Percentiles rank a stretch among this genome's conserved stretches.
Conservation (phyloP, 2,888 invertebrate species). For the Nomada lathburiana region DNA sequence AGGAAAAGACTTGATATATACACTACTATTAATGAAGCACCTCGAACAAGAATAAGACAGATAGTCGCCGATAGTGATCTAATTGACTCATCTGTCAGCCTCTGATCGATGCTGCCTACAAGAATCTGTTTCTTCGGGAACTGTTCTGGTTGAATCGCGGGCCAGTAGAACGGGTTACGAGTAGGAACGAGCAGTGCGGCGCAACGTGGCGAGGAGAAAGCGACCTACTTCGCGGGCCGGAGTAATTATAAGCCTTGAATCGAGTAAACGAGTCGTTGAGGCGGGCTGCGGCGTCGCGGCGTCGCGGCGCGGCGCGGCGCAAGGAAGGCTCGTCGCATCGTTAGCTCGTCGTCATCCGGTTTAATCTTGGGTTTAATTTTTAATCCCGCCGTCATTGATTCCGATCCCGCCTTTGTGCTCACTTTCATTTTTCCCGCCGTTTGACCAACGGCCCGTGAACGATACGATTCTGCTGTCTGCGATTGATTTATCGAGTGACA, state of each 20-base stretch:
- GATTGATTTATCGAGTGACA: slow-evolving; percentile 34
- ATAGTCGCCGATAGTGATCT: slow-evolving; percentile 7
- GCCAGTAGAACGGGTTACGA: slow-evolving; percentile 19
- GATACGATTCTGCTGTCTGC: slow-evolving; percentile 23
- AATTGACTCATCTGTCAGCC: not conserved
- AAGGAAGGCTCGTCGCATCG: slow-evolving; percentile 6
- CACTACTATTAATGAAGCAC: no score
- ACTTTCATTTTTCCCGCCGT: not conserved
- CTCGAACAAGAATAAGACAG: not conserved
- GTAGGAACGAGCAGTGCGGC: slow-evolving; percentile 52
- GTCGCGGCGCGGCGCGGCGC: slow-evolving; percentile 12
- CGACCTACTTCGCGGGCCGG: slow-evolving; percentile 81
- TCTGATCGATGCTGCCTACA: not conserved
- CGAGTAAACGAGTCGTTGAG: slow-evolving; percentile 78
- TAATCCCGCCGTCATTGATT: slow-evolving; percentile 21
- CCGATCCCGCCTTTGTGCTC: not conserved
- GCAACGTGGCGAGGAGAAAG: slow-evolving; percentile 82
- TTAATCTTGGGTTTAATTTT: slow-evolving; percentile 32
- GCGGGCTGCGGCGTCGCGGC: slow-evolving; percentile 58
- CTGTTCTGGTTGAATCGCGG: slow-evolving; percentile 44
- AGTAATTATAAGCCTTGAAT: slow-evolving; percentile 83
- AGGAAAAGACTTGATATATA: not conserved
- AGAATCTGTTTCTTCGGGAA: not conserved
- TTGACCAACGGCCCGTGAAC: slow-evolving; percentile 7
- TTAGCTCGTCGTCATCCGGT: slow-evolving; percentile 25